Conservation (phyloP, 2,888 invertebrate genomes). For the Cephonodes hylas region DNA sequence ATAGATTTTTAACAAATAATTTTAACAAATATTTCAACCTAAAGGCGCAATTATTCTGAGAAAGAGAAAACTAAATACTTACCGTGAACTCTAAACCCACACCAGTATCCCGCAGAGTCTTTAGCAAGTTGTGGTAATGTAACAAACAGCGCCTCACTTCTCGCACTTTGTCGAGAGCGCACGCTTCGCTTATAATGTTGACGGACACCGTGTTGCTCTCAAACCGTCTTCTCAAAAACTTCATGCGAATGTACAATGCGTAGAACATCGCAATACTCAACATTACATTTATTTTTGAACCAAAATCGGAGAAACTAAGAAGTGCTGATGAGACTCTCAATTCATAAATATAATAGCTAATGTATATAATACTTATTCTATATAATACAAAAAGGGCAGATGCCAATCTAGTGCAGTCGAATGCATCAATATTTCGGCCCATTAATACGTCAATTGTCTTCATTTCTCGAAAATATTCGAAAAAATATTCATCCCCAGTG, state of each 20-base stretch:
- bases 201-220: too few relatives aligned
- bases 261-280: not conserved
- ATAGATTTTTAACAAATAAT: too few relatives aligned
- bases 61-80: not conserved
- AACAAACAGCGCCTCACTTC: not conserved
- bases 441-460: conserved; percentile 1
- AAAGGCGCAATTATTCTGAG: not conserved
- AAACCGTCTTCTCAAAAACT: too few relatives aligned
- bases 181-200: too few relatives aligned
- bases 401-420: not conserved
- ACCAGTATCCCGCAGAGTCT: conserved; percentile 5
- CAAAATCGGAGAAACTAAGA: too few relatives aligned
- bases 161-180: too few relatives aligned
- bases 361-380: too few relatives aligned
- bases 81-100: conserved; percentile 14
- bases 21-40: too few relatives aligned
- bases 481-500: conserved; percentile 9
- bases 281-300: not conserved
- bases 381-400: too few relatives aligned
- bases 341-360: too few relatives aligned
- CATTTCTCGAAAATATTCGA: not conserved
- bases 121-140: not conserved
- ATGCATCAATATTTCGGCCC: not conserved
- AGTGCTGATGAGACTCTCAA: too few relatives aligned
- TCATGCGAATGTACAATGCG: not conserved